Percentiles rank a stretch among this genome's conserved stretches.
These are phyloP conservation scores for Epinephelus fuscoguttatus DNA, from an alignment of 2,113 vertebrate species.

Conservation along the genomic window DNA sequence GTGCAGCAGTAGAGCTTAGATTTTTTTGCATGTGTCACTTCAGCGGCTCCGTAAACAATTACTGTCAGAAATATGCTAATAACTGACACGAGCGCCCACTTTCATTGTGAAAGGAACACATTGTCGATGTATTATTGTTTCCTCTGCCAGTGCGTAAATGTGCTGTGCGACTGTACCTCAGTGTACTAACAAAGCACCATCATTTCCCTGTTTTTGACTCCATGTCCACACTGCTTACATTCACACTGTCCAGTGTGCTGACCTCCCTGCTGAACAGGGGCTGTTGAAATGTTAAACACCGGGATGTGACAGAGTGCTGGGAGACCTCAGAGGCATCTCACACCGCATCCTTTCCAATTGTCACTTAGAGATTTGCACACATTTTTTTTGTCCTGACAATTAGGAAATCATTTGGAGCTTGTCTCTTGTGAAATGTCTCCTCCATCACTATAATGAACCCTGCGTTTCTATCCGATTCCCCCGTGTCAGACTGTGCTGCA, in stretches of 20 bases:
- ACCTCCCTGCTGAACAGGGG: neutral
- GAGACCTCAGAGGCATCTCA: neutral
- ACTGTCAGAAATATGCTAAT: constrained; percentile 35
- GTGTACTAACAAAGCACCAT: neutral
- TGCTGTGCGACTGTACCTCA: neutral
- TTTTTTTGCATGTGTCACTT: neutral
- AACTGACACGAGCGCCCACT: neutral
- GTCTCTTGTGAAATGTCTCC: constrained; percentile 10
- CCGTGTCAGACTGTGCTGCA: constrained; percentile 21
- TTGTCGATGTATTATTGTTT: neutral
- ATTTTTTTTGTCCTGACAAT: neutral
- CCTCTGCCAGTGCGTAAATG: neutral
- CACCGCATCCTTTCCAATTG: constrained; percentile 1
- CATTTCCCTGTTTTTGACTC: neutral
- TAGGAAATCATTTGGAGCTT: constrained; percentile 3
- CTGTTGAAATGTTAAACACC: constrained; percentile 4
- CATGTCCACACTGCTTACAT: neutral
- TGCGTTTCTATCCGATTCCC: constrained; percentile 2
- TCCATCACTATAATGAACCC: constrained; percentile 24
- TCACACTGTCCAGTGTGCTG: neutral
- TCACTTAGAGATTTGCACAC: neutral
- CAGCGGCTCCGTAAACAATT: neutral
- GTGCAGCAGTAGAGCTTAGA: neutral
- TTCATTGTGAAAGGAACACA: constrained; percentile 17
- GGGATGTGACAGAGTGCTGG: constrained; percentile 10